phyloP scores from a whole-genome alignment of 2,797 vertebrate species.

The Nasua narica region DNA sequence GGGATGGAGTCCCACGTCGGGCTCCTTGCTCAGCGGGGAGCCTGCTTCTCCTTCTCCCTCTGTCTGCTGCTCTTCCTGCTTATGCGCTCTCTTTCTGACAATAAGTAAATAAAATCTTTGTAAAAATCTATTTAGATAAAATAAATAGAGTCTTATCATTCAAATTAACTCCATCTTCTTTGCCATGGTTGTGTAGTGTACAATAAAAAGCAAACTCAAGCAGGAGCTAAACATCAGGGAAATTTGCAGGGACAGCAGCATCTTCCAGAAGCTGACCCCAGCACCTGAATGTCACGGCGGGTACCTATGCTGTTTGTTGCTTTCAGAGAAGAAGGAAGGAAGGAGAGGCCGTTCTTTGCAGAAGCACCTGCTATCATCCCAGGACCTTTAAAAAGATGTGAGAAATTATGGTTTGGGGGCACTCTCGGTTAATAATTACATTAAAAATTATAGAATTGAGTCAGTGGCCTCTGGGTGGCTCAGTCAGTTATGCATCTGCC shows the following conservation, averaged over 20 bases:
- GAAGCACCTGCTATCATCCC: background rate
- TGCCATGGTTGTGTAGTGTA: background rate
- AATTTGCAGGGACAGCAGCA: background rate
- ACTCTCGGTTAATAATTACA: background rate
- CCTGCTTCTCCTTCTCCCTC: background rate
- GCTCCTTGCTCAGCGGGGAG: no score
- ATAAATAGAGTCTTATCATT: background rate
- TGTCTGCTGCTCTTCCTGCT: no score
- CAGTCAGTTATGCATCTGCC: background rate
- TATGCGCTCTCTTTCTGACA: no score
- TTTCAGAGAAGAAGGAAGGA: background rate
- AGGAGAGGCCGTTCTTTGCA: background rate
- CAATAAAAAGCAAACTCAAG: background rate
- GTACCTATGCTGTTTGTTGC: background rate
- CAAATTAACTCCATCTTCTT: background rate
- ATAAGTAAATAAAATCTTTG: no score
- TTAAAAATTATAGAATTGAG: background rate
- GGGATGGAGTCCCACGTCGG: fast-evolving
- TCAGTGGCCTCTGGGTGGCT: background rate
- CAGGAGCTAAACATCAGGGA: background rate
- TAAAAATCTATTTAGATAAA: background rate
- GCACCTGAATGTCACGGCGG: background rate
- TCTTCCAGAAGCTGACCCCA: background rate
- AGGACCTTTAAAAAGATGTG: background rate
- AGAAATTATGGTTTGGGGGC: background rate